Percentiles rank a stretch among this genome's conserved stretches.
These are phyloP conservation scores for Pomacea maculata DNA, from an alignment of 1,140 invertebrate species.

Conservation along the genomic window DNA sequence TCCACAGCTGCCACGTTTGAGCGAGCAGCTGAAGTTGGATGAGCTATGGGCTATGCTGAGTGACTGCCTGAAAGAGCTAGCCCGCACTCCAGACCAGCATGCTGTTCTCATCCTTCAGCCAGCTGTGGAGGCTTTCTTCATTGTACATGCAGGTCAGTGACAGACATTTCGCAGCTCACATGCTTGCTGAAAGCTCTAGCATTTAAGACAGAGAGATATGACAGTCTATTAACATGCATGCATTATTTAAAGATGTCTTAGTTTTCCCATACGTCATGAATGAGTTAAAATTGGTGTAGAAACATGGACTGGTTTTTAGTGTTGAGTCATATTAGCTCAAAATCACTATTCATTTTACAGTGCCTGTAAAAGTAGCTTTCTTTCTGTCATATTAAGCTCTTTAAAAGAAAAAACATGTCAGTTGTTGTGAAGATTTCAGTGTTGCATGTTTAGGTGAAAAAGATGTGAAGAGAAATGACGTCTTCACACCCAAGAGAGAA, in stretches of 20 bases:
- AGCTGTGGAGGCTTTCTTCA: slow-evolving; percentile 91
- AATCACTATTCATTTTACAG: neutral
- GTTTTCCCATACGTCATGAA: too few relatives aligned
- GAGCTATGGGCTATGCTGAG: slow-evolving; percentile 85
- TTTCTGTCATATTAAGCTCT: neutral
- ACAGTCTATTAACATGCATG: too few relatives aligned
- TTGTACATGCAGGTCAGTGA: slow-evolving; percentile 77
- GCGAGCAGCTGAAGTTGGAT: slow-evolving; percentile 74
- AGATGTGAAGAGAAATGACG: slow-evolving; percentile 47
- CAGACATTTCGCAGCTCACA: too few relatives aligned
- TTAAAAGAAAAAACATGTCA: neutral
- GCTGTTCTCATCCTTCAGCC: slow-evolving; percentile 92
- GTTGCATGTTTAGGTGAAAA: slow-evolving; percentile 55
- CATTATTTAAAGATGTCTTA: too few relatives aligned
- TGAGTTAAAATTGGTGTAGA: too few relatives aligned
- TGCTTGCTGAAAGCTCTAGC: too few relatives aligned
- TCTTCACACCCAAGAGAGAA: slow-evolving; percentile 62
- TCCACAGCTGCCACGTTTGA: slow-evolving; percentile 70
- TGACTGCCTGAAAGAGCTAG: slow-evolving; percentile 82
- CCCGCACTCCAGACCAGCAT: slow-evolving; percentile 90
- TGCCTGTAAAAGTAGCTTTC: neutral
- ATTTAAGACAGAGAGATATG: too few relatives aligned
- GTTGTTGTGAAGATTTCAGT: neutral
- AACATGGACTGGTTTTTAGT: too few relatives aligned
- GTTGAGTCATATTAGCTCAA: too few relatives aligned